Conservation (phyloP, 1,140 invertebrate species). For the Drosophila repletoides region DNA sequence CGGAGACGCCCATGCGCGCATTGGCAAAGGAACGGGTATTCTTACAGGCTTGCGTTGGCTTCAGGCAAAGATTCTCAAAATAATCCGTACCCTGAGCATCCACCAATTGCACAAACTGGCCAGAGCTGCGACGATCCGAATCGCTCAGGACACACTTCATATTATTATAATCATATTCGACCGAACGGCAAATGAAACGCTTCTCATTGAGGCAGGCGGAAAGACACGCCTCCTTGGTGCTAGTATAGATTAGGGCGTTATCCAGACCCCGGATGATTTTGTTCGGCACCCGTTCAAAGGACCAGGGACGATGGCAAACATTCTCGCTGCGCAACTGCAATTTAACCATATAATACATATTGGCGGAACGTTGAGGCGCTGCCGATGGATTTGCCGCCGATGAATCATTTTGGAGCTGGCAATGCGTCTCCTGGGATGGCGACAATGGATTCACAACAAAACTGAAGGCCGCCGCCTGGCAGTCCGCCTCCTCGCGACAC, state of each 20-base stretch:
- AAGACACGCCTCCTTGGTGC: constrained; percentile 95
- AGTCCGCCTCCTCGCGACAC: constrained; percentile 95
- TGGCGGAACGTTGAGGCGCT: constrained; percentile 90
- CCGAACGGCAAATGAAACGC: constrained; percentile 94
- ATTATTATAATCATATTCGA: constrained; percentile 96
- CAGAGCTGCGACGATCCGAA: constrained; percentile 92
- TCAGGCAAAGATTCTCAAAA: constrained; percentile 97
- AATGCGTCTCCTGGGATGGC: constrained; percentile 95
- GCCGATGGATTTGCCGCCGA: constrained; percentile 93
- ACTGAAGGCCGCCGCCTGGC: constrained; percentile 94
- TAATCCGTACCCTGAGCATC: constrained; percentile 96
- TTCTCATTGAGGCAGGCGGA: constrained; percentile 96
- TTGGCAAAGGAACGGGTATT: constrained; percentile 89
- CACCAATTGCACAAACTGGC: constrained; percentile 91
- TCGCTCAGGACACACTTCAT: constrained; percentile 95
- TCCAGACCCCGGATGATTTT: constrained; percentile 94
- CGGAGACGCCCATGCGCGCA: constrained; percentile 93
- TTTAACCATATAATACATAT: constrained; percentile 98
- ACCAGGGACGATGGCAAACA: constrained; percentile 94
- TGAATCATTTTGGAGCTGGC: constrained; percentile 96
- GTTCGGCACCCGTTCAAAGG: constrained; percentile 96
- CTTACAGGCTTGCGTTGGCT: constrained; percentile 92
- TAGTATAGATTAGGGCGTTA: constrained; percentile 95
- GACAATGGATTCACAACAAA: constrained; percentile 95
- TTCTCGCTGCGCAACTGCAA: constrained; percentile 94